Base-by-base conservation (phyloP, 2,797 vertebrate genomes). In the Meriones psammophilus region DNA sequence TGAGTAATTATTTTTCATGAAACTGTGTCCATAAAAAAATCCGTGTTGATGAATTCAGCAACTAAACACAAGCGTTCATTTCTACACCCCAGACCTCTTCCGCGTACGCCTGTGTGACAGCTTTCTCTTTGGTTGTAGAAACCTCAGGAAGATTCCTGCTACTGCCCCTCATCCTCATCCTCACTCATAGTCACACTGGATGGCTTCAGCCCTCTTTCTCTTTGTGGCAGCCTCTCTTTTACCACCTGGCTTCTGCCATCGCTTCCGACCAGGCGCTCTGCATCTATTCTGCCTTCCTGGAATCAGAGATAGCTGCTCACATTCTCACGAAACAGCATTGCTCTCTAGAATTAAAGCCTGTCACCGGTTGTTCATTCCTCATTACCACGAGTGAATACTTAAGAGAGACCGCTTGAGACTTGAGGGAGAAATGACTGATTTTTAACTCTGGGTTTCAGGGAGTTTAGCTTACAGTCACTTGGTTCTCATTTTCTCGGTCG, bases 31-130 rank as follows among this genome's bases (percentile, higher is more conserved):
- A 22, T 68, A 26, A 83, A 80, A 50, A 80, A 81, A 83, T 58
- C 64, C 14, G 1, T 33, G 56, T 64, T 28, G 78, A 94, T 42
- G 33, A 94, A 86, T n/a, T 88, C 20, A 58, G 0, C 42, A 10
- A 76, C 17, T 26, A 86, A 79, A 77, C 28, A 18, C 28, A 73
- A 84, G 42, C 46, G 83, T 24, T 88, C 8, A 50, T 4, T 62
- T 93, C 60, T 91, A 33, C 36, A 95, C 92, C 73, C 30, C 8
- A 46, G 56, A n/a, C 26, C 17, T 94, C n/a, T 74, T 88, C 39
- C 54, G 87, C n/a, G 39, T 66, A 8, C 50, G 20, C 74, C 1
- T 9, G 4, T 36, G 22, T 36, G 18, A 84, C n/a, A 77, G 46
- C 30, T 73, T 88, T 77, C 22, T 92, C 56, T 85, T 66, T 4